Evolutionary conservation across 2,113 vertebrate species (phyloP).

Genomic region (Lontra canadensis): DNA sequence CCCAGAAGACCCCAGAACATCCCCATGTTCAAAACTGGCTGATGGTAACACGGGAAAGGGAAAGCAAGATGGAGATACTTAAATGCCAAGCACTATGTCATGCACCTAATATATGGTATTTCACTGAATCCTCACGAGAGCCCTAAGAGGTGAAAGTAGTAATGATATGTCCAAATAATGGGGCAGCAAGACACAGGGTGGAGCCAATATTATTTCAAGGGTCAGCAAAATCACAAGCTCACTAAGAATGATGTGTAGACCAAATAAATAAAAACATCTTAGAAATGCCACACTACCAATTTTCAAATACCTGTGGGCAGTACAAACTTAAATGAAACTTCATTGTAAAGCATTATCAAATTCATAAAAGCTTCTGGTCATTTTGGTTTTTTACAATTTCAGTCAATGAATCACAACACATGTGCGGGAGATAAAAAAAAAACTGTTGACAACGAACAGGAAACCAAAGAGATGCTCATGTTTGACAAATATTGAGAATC

Average conservation of each 20-base stretch:
- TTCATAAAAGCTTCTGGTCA: background rate
- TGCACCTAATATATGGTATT: background rate
- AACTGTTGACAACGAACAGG: background rate
- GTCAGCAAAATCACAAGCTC: conserved; percentile 32
- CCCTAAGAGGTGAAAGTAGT: background rate
- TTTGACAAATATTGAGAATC: background rate
- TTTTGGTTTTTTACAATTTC: background rate
- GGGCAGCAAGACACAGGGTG: background rate
- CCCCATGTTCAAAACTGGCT: conserved; percentile 9
- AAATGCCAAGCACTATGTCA: background rate
- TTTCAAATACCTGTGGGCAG: background rate
- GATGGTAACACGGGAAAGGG: background rate
- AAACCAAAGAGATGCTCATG: background rate
- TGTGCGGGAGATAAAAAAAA: background rate
- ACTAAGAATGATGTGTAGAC: background rate
- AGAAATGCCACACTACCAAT: background rate
- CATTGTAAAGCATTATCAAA: background rate
- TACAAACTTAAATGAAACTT: background rate
- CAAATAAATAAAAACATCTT: conserved; percentile 30
- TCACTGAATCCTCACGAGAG: background rate
- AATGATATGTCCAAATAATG: background rate
- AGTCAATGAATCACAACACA: background rate
- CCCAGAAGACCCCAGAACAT: background rate
- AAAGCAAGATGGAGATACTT: background rate
- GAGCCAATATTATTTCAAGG: background rate